Base-by-base conservation (phyloP, 1,140 invertebrate genomes). In the Microplitis demolitor region DNA sequence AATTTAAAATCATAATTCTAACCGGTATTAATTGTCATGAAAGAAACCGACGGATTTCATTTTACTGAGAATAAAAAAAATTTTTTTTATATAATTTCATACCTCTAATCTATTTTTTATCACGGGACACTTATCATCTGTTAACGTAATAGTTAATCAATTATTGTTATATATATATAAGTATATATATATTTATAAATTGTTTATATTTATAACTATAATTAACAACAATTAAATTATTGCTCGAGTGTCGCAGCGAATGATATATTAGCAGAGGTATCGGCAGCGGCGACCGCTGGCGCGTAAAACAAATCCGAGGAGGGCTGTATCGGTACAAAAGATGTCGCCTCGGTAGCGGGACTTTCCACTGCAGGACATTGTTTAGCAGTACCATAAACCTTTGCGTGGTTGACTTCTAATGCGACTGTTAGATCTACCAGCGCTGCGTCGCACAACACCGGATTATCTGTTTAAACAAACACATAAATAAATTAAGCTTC, bases 371-470 rank as follows among this genome's bases (percentile, higher is more conserved):
- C 81, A 39, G 84, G 83, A 70, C 86, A 87, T 71, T 87, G 80
- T 67, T 79, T 83, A 4, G 89, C 87, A 0, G 89, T 87, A 5
- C 91, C 92, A 35, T 89, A 90, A 16, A 93, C 88, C 66, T 91
- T 90, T 0, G 92, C 91, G 76, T 93, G 91, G 79, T 92, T 89
- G 13, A 89, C 90, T 78, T 91, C 90, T 84, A 93, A 88, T 60
- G 90, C 85, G 0, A 89, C 89, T 53, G 90, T 90, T 66, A 93
- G 84, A 83, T 93, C 92, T 61, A 90, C 90, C 37, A 93, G 80
- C 9, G 89, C 89, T 34, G 90, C 90, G 78, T 93, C 91, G 80
- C 93, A 94, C 73, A 93, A 80, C 66, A 93, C 91, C 60, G 93
- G 92, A 85, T 94, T 94, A 83, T 93, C 93, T 94, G 87, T 1